Conservation (phyloP, 1,140 invertebrate species). For the Pinna nobilis region DNA sequence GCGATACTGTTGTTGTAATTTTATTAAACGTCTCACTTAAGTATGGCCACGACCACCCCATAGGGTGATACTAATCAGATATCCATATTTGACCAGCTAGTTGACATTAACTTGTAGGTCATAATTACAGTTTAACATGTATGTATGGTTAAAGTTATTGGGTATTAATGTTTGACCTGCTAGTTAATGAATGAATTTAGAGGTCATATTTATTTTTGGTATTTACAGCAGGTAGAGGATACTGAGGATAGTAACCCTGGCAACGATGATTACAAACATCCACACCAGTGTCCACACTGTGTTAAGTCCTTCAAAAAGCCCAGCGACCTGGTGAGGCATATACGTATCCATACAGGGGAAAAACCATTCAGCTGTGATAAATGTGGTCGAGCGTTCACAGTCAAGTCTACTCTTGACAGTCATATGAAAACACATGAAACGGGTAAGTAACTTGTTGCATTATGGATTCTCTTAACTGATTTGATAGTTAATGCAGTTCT, state of each 20-base stretch:
- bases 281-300: conserved; percentile 79
- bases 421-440: conserved; percentile 74
- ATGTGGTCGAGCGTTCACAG: conserved; percentile 71
- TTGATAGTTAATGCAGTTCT: too few species aligned
- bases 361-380: conserved; percentile 72
- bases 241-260: conserved; percentile 15
- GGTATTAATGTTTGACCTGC: background rate
- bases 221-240: too few species aligned
- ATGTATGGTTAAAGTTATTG: background rate
- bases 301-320: conserved; percentile 76
- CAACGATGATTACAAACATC: too few species aligned
- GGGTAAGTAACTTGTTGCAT: too few species aligned
- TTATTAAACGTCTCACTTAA: too few species aligned
- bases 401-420: conserved; percentile 75
- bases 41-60: too few species aligned
- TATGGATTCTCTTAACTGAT: too few species aligned
- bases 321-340: conserved; percentile 74
- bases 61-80: too few species aligned
- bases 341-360: conserved; percentile 75
- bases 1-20: too few species aligned
- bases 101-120: too few species aligned
- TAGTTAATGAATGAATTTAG: background rate
- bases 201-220: background rate
- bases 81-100: too few species aligned
- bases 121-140: too few species aligned